Evolutionary conservation across 2,888 invertebrate species (phyloP).

Genomic region (Zelleria hepariella): DNA sequence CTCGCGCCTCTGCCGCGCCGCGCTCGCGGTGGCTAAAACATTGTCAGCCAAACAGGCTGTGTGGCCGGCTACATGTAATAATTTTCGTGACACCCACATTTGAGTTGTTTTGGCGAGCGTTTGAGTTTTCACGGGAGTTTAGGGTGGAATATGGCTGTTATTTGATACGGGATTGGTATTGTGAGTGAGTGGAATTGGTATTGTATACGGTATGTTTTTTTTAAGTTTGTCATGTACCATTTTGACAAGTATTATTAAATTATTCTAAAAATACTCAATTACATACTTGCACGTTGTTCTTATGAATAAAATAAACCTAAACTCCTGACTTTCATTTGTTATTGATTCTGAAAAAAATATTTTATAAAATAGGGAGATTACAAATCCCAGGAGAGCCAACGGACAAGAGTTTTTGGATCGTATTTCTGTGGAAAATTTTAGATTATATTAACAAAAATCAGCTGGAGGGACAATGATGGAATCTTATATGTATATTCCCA

Average conservation of each 20-base stretch:
- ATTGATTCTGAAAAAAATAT: neutral
- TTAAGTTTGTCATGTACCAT: no score
- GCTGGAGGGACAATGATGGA: neutral
- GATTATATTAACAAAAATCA: neutral
- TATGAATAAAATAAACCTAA: neutral
- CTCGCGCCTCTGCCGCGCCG: slow-evolving; percentile 15
- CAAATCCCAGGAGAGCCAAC: neutral
- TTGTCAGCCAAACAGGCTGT: slow-evolving; percentile 56
- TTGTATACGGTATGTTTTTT: neutral
- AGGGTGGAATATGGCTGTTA: neutral
- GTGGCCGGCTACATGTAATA: slow-evolving; percentile 1
- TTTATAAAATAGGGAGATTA: neutral
- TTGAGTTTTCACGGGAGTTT: neutral
- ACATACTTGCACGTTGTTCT: neutral
- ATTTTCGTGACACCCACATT: neutral
- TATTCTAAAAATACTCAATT: neutral
- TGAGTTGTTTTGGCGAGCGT: neutral
- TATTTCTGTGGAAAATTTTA: neutral
- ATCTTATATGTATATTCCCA: no score
- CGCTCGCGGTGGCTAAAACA: slow-evolving; percentile 41
- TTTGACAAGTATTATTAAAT: neutral
- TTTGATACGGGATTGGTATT: neutral
- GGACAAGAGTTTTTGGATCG: neutral
- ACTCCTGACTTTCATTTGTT: neutral
- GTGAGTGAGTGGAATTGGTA: neutral